These are phyloP conservation scores for Onychomys torridus DNA, from an alignment of 2,797 vertebrate genomes.

Conservation along the genomic window DNA sequence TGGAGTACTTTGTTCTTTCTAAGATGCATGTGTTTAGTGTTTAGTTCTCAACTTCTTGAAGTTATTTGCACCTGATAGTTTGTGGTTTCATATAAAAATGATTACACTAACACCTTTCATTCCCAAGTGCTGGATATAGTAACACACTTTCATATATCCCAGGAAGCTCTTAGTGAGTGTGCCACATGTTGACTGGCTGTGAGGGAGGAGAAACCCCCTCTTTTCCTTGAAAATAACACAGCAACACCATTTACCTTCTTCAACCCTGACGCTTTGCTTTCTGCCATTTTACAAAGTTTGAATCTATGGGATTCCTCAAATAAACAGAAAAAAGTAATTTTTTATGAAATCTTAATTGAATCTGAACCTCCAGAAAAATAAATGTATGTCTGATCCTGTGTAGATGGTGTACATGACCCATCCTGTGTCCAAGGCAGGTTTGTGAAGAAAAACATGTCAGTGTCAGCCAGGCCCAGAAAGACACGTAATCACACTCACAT, in stretches of 20 bases:
- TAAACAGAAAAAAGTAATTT: constrained; percentile 17
- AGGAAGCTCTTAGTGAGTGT: not conserved
- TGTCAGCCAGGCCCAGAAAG: not conserved
- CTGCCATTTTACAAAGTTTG: constrained; percentile 19
- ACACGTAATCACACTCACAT: accelerated
- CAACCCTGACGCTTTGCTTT: not conserved
- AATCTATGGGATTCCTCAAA: not conserved
- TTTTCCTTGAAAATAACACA: constrained; percentile 10
- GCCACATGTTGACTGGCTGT: not conserved
- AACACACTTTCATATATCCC: not conserved
- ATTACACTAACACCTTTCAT: constrained; percentile 61
- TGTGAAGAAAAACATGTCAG: not conserved
- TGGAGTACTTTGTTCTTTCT: constrained; percentile 21
- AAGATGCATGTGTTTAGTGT: not conserved
- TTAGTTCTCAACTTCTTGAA: constrained; percentile 39
- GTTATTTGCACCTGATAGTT: constrained; percentile 56
- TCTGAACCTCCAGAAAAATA: constrained; percentile 11
- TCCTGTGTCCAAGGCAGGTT: not conserved
- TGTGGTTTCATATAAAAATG: constrained; percentile 62
- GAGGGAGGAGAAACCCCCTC: not conserved
- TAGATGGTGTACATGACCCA: not conserved
- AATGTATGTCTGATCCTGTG: not conserved
- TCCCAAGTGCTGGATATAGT: constrained; percentile 21
- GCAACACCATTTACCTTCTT: not conserved
- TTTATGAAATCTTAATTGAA: not conserved